A percentile compares a stretch with the other conserved stretches of the same genome.
These are phyloP conservation scores for Trachelus iudaicus DNA, from an alignment of 2,888 invertebrate species.

Conservation along the genomic window DNA sequence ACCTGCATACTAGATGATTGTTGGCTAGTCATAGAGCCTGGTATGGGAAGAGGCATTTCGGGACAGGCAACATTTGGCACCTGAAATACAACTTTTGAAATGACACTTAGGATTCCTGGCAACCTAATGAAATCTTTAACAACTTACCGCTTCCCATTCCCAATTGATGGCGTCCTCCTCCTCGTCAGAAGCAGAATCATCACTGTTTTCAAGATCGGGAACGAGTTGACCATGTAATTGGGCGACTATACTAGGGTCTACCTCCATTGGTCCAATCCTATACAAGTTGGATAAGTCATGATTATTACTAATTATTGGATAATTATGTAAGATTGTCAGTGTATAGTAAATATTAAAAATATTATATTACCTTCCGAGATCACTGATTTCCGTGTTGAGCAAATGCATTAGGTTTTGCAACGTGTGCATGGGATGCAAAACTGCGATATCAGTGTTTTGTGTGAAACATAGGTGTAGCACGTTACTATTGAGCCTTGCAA, in stretches of 20 bases:
- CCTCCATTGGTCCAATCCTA: slow-evolving; percentile 74
- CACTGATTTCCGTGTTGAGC: slow-evolving; percentile 73
- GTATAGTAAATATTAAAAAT: background rate
- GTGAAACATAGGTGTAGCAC: slow-evolving; percentile 82
- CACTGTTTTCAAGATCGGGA: slow-evolving; percentile 72
- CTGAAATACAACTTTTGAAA: slow-evolving; percentile 46
- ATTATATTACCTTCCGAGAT: slow-evolving; percentile 77
- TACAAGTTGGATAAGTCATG: slow-evolving; percentile 24
- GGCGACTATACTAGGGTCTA: slow-evolving; percentile 68
- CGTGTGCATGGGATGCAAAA: slow-evolving; percentile 76
- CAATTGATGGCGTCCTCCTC: slow-evolving; percentile 78
- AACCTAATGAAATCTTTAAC: background rate
- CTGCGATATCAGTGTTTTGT: slow-evolving; percentile 76
- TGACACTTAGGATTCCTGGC: background rate
- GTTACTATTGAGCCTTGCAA: slow-evolving; percentile 83
- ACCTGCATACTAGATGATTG: slow-evolving; percentile 61
- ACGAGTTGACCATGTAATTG: slow-evolving; percentile 75
- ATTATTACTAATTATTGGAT: slow-evolving; percentile 1
- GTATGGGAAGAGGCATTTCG: slow-evolving; percentile 65
- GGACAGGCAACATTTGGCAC: slow-evolving; percentile 70
- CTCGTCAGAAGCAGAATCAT: slow-evolving; percentile 77
- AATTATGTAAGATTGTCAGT: background rate
- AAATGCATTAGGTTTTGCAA: slow-evolving; percentile 79
- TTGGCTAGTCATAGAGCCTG: slow-evolving; percentile 56
- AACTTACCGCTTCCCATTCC: slow-evolving; percentile 83